Evolutionary conservation across 2,113 vertebrate species (phyloP).

Genomic region (Rhagologus leucostigma): DNA sequence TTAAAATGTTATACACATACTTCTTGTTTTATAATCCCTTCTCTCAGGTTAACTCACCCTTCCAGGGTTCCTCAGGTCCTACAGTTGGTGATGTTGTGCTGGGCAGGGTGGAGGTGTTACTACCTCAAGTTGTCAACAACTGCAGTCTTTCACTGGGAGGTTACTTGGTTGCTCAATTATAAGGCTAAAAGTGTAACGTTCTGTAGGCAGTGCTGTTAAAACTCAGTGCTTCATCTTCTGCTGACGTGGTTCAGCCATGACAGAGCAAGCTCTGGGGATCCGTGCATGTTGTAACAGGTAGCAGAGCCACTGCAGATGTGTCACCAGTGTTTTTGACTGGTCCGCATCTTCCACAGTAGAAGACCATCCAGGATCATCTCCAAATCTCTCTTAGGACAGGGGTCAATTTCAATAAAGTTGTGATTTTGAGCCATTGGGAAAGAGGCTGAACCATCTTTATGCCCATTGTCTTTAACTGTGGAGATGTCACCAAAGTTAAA

Average conservation of each 20-base stretch:
- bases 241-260: accelerated
- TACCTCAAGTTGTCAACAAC: neutral
- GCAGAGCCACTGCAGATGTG: neutral
- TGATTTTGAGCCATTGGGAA: neutral
- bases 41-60: neutral
- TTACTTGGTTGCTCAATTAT: neutral
- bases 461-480: too few species aligned
- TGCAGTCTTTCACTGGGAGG: neutral
- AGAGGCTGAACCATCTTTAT: neutral
- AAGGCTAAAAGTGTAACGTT: neutral
- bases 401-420: neutral
- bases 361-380: neutral
- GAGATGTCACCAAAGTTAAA: neutral
- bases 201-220: neutral
- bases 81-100: neutral
- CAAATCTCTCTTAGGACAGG: neutral
- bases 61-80: neutral
- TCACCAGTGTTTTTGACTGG: neutral
- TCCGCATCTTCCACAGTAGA: neutral
- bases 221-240: neutral
- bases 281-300: accelerated
- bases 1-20: neutral
- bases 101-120: neutral
- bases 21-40: neutral
- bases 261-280: neutral